Evolutionary conservation across 2,113 vertebrate species (phyloP).

Genomic region (Lynx canadensis): DNA sequence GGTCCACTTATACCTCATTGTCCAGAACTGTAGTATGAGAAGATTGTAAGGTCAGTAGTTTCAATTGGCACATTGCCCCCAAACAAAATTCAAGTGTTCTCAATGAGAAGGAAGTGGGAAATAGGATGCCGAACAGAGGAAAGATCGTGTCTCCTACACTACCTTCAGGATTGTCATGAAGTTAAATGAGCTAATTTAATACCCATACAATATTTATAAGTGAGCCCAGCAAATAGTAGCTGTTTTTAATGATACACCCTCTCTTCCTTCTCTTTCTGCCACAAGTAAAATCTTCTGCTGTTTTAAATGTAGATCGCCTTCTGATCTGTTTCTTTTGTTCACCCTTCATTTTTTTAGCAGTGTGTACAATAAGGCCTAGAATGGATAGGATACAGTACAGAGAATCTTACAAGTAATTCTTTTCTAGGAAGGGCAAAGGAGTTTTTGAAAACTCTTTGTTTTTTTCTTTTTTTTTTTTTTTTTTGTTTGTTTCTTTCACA

Average conservation of each 20-base stretch:
- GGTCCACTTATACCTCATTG: background rate
- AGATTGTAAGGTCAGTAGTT: background rate
- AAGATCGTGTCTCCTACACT: too few relatives aligned
- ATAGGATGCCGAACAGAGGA: background rate
- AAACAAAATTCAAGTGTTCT: background rate
- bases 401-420: background rate
- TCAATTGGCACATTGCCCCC: background rate
- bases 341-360: rapidly evolving
- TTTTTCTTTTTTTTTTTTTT: background rate
- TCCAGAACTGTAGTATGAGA: background rate
- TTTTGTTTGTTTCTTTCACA: background rate
- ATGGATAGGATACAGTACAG: rapidly evolving
- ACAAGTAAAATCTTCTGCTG: background rate
- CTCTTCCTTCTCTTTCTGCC: background rate
- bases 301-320: background rate
- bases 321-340: background rate
- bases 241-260: background rate
- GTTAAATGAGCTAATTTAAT: background rate
- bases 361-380: background rate
- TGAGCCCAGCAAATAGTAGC: background rate
- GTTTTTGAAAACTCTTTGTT: background rate
- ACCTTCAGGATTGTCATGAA: background rate
- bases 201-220: background rate
- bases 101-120: background rate
- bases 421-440: background rate